A percentile compares a stretch with the other conserved stretches of the same genome.
Conservation (phyloP, 92 coral and sea anemone species). For the Actinernus sp. region DNA sequence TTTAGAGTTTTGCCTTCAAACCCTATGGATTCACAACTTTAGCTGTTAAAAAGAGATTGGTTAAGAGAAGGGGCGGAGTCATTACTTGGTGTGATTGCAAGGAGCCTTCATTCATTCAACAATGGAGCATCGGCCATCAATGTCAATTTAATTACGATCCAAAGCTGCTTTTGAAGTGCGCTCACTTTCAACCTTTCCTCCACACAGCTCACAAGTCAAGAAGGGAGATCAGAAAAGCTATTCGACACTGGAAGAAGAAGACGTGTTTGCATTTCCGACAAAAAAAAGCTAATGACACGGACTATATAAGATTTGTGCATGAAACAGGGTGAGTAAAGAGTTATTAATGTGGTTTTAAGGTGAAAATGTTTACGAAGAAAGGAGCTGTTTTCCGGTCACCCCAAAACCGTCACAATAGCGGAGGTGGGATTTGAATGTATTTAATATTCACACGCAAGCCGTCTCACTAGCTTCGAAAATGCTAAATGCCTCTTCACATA, state of each 20-base stretch:
- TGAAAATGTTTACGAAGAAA: slow-evolving; percentile 49
- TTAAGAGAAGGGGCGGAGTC: slow-evolving; percentile 76
- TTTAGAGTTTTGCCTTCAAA: too few relatives aligned
- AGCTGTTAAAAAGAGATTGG: slow-evolving; percentile 38
- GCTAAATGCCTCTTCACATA: too few relatives aligned
- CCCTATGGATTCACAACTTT: too few relatives aligned
- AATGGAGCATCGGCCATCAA: too few relatives aligned
- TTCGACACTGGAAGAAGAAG: slow-evolving; percentile 90
- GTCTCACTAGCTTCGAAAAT: too few relatives aligned
- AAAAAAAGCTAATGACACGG: slow-evolving; percentile 78
- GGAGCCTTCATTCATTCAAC: too few relatives aligned
- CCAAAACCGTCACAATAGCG: slow-evolving; percentile 38
- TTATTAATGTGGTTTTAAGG: background rate
- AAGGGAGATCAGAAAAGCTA: slow-evolving; percentile 83
- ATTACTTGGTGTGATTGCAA: slow-evolving; percentile 24
- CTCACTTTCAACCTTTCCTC: too few relatives aligned
- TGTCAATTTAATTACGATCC: too few relatives aligned
- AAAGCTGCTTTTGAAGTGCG: too few relatives aligned
- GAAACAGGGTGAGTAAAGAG: slow-evolving; percentile 89
- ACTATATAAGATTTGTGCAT: slow-evolving; percentile 91
- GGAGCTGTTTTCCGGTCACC: slow-evolving; percentile 33
- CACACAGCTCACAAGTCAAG: slow-evolving; percentile 72
- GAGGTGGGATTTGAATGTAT: slow-evolving; percentile 5
- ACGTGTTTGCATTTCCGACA: slow-evolving; percentile 96
- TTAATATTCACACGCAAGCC: slow-evolving; percentile 40